These are phyloP conservation scores for Phengaris arion DNA, from an alignment of 2,888 invertebrate species.

Conservation along the genomic window DNA sequence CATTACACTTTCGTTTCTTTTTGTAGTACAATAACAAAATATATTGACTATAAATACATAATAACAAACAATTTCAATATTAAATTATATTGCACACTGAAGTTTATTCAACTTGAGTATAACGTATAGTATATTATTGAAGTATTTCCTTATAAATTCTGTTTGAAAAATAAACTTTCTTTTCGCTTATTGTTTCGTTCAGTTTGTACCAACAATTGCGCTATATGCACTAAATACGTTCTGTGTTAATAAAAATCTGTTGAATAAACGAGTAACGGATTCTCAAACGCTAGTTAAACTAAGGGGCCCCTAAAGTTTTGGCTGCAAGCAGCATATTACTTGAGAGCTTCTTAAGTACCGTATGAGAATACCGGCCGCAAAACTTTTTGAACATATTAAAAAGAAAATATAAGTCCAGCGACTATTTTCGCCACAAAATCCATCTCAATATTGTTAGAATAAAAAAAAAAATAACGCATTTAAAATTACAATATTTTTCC, in stretches of 20 bases:
- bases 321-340: too few relatives aligned
- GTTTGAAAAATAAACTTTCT: conserved; percentile 21
- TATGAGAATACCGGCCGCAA: too few relatives aligned
- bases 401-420: too few relatives aligned
- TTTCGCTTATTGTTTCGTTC: conserved; percentile 23
- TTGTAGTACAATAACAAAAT: conserved; percentile 33
- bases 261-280: too few relatives aligned
- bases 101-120: background rate
- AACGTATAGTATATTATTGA: conserved; percentile 16
- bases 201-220: conserved; percentile 23
- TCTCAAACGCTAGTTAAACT: too few relatives aligned
- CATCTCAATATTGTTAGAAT: background rate
- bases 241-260: background rate
- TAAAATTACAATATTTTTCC: background rate
- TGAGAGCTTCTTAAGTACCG: too few relatives aligned
- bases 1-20: conserved; percentile 54
- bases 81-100: conserved; percentile 13
- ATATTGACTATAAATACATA: conserved; percentile 31
- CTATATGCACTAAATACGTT: background rate
- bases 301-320: too few relatives aligned
- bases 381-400: too few relatives aligned
- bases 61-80: conserved; percentile 24
- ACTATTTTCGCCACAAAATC: background rate
- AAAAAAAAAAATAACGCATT: background rate
- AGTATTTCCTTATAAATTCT: conserved; percentile 1